Evolutionary conservation across 2,113 vertebrate species (phyloP).

Genomic region (Uropsilus gracilis): DNA sequence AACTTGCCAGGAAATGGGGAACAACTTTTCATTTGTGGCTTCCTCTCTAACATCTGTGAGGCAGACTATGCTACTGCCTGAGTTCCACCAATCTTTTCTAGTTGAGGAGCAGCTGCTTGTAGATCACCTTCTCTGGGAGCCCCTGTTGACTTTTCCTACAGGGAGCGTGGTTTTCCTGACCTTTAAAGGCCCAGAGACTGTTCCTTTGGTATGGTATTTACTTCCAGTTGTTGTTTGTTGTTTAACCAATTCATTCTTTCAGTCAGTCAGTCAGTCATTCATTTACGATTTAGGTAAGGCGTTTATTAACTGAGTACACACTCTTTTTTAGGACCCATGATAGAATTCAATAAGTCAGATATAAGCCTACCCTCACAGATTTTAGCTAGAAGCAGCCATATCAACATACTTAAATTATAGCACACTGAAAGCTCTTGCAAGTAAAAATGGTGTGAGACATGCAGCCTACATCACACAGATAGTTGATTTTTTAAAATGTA

Average conservation of each 20-base stretch:
- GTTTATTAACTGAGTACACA: constrained; percentile 32
- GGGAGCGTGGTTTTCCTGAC: neutral
- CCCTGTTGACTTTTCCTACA: neutral
- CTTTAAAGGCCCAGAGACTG: neutral
- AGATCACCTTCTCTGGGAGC: neutral
- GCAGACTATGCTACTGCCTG: neutral
- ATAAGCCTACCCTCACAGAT: neutral
- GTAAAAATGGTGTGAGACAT: neutral
- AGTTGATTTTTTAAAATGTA: constrained; percentile 23
- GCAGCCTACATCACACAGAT: neutral
- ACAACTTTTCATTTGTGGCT: constrained; percentile 27
- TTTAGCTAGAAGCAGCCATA: neutral
- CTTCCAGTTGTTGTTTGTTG: neutral
- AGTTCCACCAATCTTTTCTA: neutral
- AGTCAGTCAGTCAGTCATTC: too few relatives aligned
- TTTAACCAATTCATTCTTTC: too few relatives aligned
- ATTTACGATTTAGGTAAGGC: constrained; percentile 11
- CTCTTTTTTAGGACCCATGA: neutral
- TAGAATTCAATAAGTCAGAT: constrained; percentile 12
- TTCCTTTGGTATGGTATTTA: neutral
- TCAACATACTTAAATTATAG: neutral
- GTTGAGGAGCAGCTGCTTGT: neutral
- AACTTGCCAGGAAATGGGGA: constrained; percentile 31
- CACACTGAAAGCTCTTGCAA: neutral
- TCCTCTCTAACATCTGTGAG: constrained; percentile 45